phyloP scores from a whole-genome alignment of 2,797 vertebrate genomes.

The Natrix natrix region DNA sequence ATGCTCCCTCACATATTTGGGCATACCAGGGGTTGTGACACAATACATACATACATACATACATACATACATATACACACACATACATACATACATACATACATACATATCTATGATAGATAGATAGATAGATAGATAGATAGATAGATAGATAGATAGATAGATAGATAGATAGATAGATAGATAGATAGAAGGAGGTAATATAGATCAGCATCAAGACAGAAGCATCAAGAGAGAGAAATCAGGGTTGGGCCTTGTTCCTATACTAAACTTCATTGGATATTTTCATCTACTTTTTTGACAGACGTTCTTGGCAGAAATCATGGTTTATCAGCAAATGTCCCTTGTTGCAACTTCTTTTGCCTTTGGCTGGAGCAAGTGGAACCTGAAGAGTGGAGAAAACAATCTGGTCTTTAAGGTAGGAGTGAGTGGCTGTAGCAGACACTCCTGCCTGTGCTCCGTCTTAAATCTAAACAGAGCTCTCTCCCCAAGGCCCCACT shows the following conservation, averaged over 20 bases:
- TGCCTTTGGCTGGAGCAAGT: conserved; percentile 87
- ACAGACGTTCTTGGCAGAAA: conserved; percentile 77
- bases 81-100: no score
- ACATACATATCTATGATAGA: no score
- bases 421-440: background rate
- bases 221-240: background rate
- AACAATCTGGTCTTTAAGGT: conserved; percentile 83
- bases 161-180: no score
- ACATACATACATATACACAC: no score
- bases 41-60: no score
- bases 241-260: background rate
- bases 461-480: background rate
- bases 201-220: no score
- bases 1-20: no score
- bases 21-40: no score
- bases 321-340: conserved; percentile 85
- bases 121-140: no score
- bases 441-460: background rate
- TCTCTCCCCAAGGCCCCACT: background rate
- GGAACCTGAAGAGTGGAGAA: conserved; percentile 79
- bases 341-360: conserved; percentile 80
- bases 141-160: no score
- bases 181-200: no score
- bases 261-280: background rate
- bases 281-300: conserved; percentile 10